Conservation (phyloP, 2,113 vertebrate genomes). For the Sturnus vulgaris region DNA sequence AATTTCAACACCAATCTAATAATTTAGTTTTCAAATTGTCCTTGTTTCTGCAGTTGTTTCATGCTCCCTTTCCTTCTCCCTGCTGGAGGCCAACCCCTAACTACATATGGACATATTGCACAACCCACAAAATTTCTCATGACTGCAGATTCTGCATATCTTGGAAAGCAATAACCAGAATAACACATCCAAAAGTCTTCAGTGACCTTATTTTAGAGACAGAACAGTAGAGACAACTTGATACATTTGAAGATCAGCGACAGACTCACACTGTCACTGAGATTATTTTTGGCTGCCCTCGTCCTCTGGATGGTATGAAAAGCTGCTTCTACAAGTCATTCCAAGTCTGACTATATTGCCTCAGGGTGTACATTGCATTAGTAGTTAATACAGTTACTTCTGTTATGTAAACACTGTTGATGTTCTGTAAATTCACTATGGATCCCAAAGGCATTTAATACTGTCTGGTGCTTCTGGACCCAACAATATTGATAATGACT, state of each 20-base stretch:
- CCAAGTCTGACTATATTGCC: neutral
- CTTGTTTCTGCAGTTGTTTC: neutral
- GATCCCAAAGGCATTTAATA: neutral
- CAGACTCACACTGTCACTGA: slow-evolving; percentile 8
- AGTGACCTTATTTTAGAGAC: neutral
- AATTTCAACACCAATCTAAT: neutral
- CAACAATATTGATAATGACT: neutral
- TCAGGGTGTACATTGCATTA: neutral
- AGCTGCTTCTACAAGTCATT: neutral
- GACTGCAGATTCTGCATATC: neutral
- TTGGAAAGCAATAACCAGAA: neutral
- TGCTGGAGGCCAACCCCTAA: neutral
- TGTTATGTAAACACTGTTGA: slow-evolving; percentile 1
- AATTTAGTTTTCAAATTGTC: neutral
- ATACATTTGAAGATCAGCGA: neutral
- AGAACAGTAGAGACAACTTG: neutral
- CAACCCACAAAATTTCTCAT: neutral
- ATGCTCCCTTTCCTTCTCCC: neutral
- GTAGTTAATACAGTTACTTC: neutral
- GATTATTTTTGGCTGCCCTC: slow-evolving; percentile 10
- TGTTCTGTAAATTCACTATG: neutral
- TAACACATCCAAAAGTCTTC: neutral
- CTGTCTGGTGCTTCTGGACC: neutral
- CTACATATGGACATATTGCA: neutral
- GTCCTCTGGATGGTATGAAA: neutral